Evolutionary conservation across 2,113 vertebrate species (phyloP).

Genomic region (Anas platyrhynchos): DNA sequence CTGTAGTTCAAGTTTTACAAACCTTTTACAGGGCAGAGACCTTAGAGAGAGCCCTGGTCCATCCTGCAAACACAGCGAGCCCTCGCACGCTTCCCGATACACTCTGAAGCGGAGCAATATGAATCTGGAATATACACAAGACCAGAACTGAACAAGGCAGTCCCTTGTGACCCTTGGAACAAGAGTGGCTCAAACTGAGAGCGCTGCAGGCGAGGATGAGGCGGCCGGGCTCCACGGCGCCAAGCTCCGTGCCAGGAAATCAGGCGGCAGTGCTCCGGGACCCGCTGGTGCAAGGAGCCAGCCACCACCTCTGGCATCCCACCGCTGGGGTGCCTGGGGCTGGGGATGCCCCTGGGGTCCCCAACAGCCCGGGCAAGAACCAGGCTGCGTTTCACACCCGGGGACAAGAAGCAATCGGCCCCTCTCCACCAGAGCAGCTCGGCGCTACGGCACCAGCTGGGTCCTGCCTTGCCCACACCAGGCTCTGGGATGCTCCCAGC

Average conservation of each 20-base stretch:
- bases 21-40: not conserved
- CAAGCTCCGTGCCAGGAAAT: no score
- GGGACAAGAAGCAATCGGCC: no score
- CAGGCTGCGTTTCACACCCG: no score
- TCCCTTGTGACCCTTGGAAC: not conserved
- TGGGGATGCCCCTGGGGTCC: no score
- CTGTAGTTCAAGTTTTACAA: not conserved
- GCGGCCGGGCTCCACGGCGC: not conserved
- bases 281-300: no score
- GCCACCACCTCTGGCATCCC: no score
- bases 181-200: not conserved
- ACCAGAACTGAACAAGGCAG: not conserved
- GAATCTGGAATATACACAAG: not conserved
- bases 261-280: no score
- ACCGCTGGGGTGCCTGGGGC: no score
- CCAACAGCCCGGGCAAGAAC: no score
- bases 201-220: accelerated
- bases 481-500: not conserved
- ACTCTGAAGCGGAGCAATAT: not conserved
- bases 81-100: accelerated
- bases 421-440: not conserved
- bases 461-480: accelerated
- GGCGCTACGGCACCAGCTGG: not conserved
- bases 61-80: not conserved
- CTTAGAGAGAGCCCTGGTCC: not conserved